Percentiles rank a stretch among this genome's conserved stretches.
These are phyloP conservation scores for Teleogryllus occipitalis DNA, from an alignment of 1,140 invertebrate species.

Conservation along the genomic window DNA sequence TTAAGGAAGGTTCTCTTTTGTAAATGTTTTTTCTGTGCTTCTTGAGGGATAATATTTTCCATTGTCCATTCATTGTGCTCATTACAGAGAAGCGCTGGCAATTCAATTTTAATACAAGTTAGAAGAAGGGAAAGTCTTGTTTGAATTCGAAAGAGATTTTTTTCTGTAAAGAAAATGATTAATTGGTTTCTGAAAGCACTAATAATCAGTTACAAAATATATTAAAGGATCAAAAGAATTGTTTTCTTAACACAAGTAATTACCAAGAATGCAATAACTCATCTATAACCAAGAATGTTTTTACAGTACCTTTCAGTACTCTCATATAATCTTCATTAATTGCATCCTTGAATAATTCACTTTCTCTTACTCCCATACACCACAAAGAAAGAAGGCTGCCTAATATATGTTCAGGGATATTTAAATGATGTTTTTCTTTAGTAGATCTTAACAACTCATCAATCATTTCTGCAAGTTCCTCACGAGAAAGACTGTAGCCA, in stretches of 20 bases:
- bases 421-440: neutral
- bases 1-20: neutral
- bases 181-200: neutral
- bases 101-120: neutral
- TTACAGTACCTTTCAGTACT: neutral
- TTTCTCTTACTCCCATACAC: neutral
- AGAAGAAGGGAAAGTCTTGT: neutral
- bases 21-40: neutral
- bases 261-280: neutral
- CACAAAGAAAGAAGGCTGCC: neutral
- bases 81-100: neutral
- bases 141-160: neutral
- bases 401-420: constrained; percentile 4
- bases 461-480: neutral
- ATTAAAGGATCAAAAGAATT: neutral
- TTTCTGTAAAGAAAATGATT: neutral
- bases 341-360: neutral
- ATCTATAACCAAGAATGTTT: neutral
- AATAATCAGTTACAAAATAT: neutral
- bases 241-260: neutral
- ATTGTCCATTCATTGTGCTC: neutral
- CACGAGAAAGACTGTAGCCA: neutral
- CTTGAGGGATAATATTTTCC: neutral
- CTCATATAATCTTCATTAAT: neutral
- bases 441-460: neutral